Percentiles rank a stretch among this genome's conserved stretches.
Conservation (phyloP, 2,888 invertebrate species). For the Agonopterix alstromeriana region DNA sequence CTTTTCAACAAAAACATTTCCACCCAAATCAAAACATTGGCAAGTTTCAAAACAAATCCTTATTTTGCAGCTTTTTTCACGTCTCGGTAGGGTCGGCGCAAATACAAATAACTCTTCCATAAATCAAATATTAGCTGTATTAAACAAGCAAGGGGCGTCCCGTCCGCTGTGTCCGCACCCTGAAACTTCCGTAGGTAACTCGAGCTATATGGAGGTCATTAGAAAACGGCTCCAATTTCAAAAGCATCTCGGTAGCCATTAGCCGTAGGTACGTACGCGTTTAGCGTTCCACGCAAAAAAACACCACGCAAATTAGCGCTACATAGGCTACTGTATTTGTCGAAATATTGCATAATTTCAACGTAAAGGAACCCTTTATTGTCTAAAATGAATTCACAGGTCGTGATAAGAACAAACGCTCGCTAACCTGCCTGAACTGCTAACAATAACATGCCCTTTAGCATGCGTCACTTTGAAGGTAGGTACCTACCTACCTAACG, state of each 20-base stretch:
- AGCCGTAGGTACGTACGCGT: slow-evolving; percentile 11
- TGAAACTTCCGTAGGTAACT: slow-evolving; percentile 27
- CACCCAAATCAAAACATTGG: slow-evolving; percentile 8
- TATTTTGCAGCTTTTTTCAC: slow-evolving; percentile 21
- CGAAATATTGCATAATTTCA: too few relatives aligned
- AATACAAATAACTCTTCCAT: slow-evolving; percentile 38
- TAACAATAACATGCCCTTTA: slow-evolving; percentile 15
- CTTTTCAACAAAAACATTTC: slow-evolving; percentile 4
- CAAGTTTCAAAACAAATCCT: slow-evolving; percentile 2
- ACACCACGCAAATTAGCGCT: too few relatives aligned
- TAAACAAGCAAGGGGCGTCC: slow-evolving; percentile 34
- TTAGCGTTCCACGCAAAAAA: neutral
- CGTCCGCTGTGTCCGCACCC: slow-evolving; percentile 19
- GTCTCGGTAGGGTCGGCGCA: slow-evolving; percentile 11
- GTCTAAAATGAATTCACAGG: too few relatives aligned
- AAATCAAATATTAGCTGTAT: slow-evolving; percentile 51
- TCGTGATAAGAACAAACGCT: slow-evolving; percentile 2
- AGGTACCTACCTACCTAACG: slow-evolving; percentile 6
- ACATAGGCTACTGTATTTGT: too few relatives aligned
- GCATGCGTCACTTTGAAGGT: slow-evolving; percentile 12
- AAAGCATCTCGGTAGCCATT: slow-evolving; percentile 21
- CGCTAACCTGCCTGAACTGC: slow-evolving; percentile 2
- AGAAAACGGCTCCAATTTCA: slow-evolving; percentile 30
- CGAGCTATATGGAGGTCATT: slow-evolving; percentile 12
- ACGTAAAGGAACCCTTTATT: too few relatives aligned